Base-by-base conservation (phyloP, 2,888 invertebrate species). In the Busseola fusca region DNA sequence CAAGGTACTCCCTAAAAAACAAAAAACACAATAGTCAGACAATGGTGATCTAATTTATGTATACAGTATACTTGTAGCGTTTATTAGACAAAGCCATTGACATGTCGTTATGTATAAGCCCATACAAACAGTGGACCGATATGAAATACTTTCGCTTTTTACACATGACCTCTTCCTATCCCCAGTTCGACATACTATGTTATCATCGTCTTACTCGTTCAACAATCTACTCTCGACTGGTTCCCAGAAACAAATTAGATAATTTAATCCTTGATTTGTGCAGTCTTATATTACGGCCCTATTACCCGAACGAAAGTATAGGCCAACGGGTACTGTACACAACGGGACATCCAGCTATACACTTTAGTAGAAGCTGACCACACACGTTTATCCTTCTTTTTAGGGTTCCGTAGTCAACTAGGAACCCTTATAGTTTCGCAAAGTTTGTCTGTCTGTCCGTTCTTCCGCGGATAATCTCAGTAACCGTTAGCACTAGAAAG, bases 1-100 rank as follows among this genome's bases (percentile, higher is more conserved):
- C 99, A 76, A 99, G 97, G 92, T 99, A 99, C 94, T 99, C 99
- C 98, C 98, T 98, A 91, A 88, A 91, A 69, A 75, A 34, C 60
- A 76, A 50, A 66, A 72, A 70, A 25, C 30, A 34, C 18, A 0
- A 14, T 18, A 25, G 4, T 25, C n/a, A n/a, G 25, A 3, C 34
- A 34, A 30, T 16, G 0, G 34, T 7, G 7, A 34, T 37, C 16
- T 16, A 1, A 37, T 34, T 34, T 18, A 52, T 64, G 58, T 48
- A 30, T 40, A 76, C 34, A 48, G 58, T 34, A 63, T 62, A 65
- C 25, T 40, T 18, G 14, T 52, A 25, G 14, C 59, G 54, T 67
- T 57, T 60, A 45, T 18, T 25, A 58, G 21, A 59, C 48, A 50
- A 58, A n/a, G 60, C 1, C 42, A 40, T 18, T 48, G 45, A 45